phyloP scores from a whole-genome alignment of 2,888 invertebrate species.

The Phytoseiulus persimilis region DNA sequence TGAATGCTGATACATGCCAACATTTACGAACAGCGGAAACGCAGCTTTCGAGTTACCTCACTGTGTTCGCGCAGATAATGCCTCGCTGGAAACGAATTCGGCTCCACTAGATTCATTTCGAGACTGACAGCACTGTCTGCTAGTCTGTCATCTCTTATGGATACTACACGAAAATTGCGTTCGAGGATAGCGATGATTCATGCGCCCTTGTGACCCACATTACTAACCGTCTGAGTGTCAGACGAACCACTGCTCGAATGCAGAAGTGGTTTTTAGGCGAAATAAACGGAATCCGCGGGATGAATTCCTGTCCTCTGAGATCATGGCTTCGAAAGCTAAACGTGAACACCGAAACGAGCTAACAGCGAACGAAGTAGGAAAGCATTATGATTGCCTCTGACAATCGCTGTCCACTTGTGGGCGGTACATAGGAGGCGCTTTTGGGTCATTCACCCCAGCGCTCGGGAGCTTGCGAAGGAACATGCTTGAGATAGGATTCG shows the following conservation, averaged over 20 bases:
- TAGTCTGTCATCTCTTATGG: neutral
- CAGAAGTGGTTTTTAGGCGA: neutral
- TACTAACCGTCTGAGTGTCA: neutral
- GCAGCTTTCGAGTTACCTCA: neutral
- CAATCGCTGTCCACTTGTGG: neutral
- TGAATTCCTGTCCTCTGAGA: neutral
- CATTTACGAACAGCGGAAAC: neutral
- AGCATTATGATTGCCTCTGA: neutral
- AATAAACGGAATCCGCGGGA: neutral
- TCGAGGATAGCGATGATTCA: neutral
- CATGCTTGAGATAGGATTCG: neutral
- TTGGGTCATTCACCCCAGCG: neutral
- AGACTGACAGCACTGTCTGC: neutral
- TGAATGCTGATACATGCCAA: neutral
- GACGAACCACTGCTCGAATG: neutral
- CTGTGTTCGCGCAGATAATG: neutral
- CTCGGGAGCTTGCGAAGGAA: neutral
- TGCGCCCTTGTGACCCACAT: neutral
- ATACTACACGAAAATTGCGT: neutral
- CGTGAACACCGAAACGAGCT: no score
- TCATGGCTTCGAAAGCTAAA: neutral
- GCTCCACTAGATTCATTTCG: neutral
- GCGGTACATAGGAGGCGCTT: neutral
- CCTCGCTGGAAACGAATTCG: neutral
- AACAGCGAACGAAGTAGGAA: neutral